These are phyloP conservation scores for Opisthocomus hoazin DNA, from an alignment of 2,113 vertebrate genomes.

Conservation along the genomic window DNA sequence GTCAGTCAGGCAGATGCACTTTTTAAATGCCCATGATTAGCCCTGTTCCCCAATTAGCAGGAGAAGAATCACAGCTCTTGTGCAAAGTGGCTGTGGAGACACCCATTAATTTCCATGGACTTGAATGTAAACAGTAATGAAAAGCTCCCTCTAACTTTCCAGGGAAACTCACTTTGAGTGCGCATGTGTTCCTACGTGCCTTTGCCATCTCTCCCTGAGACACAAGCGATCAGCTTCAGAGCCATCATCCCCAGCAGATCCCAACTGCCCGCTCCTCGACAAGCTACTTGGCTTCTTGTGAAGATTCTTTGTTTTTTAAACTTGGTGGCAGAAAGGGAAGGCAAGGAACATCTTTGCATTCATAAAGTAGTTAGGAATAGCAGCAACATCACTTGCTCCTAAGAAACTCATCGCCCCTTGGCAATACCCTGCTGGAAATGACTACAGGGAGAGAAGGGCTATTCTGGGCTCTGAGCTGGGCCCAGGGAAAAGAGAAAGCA, in stretches of 20 bases:
- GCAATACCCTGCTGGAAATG: neutral
- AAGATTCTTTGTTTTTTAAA: no score
- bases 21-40: slow-evolving; percentile 30
- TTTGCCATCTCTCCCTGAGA: neutral
- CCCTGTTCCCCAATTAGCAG: neutral
- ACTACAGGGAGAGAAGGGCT: neutral
- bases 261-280: neutral
- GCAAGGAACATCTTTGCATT: no score
- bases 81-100: neutral
- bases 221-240: neutral
- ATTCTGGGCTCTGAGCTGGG: neutral
- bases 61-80: slow-evolving; percentile 16
- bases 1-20: neutral
- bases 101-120: slow-evolving; percentile 1
- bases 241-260: neutral
- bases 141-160: neutral
- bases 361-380: neutral
- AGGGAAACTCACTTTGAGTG: neutral
- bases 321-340: no score
- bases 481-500: neutral
- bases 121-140: slow-evolving; percentile 25
- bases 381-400: neutral
- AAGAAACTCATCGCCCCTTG: neutral
- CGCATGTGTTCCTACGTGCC: neutral
- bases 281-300: neutral